Conservation (phyloP, 2,113 vertebrate species). For the Chaetodon auriga region DNA sequence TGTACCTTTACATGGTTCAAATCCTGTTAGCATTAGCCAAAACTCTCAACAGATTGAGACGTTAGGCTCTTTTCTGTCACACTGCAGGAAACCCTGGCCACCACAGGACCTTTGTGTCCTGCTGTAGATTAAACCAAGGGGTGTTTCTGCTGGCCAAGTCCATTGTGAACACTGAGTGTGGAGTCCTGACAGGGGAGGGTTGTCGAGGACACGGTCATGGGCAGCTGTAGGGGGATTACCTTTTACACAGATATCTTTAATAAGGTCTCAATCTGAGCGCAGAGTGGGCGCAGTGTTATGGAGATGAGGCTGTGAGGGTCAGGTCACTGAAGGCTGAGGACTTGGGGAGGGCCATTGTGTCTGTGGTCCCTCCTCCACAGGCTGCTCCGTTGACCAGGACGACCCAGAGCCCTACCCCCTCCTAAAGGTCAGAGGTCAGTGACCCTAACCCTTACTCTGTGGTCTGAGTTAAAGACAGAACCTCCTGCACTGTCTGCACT, state of each 20-base stretch:
- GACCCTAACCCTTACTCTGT: constrained; percentile 38
- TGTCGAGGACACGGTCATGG: constrained; percentile 53
- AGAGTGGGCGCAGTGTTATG: constrained; percentile 81
- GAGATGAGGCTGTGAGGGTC: constrained; percentile 84
- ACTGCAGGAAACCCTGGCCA: constrained; percentile 10
- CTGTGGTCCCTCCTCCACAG: constrained; percentile 26
- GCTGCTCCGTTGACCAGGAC: constrained; percentile 67
- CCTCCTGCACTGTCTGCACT: constrained; percentile 33
- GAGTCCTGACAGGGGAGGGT: constrained; percentile 16
- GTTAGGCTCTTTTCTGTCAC: constrained; percentile 50
- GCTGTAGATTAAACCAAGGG: constrained; percentile 60
- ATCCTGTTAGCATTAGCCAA: constrained; percentile 36
- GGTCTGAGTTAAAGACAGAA: constrained; percentile 39
- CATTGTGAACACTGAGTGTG: constrained; percentile 1
- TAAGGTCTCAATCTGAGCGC: constrained; percentile 76
- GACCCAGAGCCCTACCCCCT: constrained; percentile 53
- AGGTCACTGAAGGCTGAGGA: constrained; percentile 67
- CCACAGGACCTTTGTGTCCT: constrained; percentile 44
- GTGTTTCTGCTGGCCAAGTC: constrained; percentile 33
- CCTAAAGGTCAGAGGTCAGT: constrained; percentile 65
- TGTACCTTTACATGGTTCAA: background rate
- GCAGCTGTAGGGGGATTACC: constrained; percentile 78
- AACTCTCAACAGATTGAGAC: constrained; percentile 66
- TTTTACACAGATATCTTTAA: constrained; percentile 66
- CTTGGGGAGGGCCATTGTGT: constrained; percentile 62